A percentile compares a stretch with the other conserved stretches of the same genome.
phyloP scores from a whole-genome alignment of 1,140 invertebrate genomes.

The Lepidurus packardi region DNA sequence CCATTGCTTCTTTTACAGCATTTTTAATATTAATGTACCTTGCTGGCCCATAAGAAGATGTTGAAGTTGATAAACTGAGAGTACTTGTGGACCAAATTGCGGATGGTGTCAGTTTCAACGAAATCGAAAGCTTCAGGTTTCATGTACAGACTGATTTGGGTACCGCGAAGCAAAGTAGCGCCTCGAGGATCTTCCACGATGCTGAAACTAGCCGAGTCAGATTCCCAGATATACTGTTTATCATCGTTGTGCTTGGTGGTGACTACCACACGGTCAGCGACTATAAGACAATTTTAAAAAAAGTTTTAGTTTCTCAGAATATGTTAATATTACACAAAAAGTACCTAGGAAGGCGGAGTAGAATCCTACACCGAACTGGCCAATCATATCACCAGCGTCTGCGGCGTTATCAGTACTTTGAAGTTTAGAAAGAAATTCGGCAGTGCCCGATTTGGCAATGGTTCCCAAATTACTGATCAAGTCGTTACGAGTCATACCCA shows the following conservation, averaged over 20 bases:
- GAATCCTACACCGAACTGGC: slow-evolving; percentile 96
- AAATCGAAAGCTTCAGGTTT: slow-evolving; percentile 97
- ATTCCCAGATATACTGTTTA: slow-evolving; percentile 95
- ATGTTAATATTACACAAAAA: slow-evolving; percentile 33
- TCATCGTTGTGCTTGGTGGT: slow-evolving; percentile 92
- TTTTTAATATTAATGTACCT: slow-evolving; percentile 45
- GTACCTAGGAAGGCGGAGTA: slow-evolving; percentile 88
- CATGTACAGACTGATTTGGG: slow-evolving; percentile 77
- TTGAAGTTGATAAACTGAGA: slow-evolving; percentile 99
- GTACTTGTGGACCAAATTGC: slow-evolving; percentile 90
- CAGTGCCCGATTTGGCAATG: slow-evolving; percentile 98
- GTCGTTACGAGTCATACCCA: slow-evolving; percentile 96
- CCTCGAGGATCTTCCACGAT: slow-evolving; percentile 92
- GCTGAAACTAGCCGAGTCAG: slow-evolving; percentile 79
- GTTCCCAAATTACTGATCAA: slow-evolving; percentile 95
- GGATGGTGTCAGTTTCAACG: slow-evolving; percentile 84
- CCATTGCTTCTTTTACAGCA: slow-evolving; percentile 4
- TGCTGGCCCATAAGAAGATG: slow-evolving; percentile 93
- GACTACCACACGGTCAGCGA: slow-evolving; percentile 83
- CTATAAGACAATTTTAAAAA: slow-evolving; percentile 44
- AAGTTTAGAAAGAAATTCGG: slow-evolving; percentile 93
- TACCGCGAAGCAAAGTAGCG: slow-evolving; percentile 81
- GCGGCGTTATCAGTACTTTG: slow-evolving; percentile 59
- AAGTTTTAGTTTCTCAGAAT: neutral
- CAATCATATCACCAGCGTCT: slow-evolving; percentile 80